Percentiles rank a stretch among this genome's conserved stretches.
Evolutionary conservation across 2,888 invertebrate species (phyloP).

Genomic region (Oligia strigilis): DNA sequence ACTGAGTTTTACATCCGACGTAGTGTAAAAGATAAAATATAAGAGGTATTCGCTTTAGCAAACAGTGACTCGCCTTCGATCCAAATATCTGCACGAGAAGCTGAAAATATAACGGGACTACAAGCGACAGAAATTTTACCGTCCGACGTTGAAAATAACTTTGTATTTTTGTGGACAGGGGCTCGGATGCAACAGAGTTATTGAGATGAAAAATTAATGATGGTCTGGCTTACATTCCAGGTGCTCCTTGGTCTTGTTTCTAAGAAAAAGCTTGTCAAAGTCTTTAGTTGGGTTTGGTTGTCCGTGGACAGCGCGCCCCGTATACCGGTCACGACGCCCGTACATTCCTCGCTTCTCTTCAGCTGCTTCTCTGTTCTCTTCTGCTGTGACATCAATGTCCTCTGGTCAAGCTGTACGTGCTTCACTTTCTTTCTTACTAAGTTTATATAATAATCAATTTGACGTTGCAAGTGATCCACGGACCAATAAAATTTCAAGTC

Average conservation of each 20-base stretch:
- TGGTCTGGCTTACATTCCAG: slow-evolving; percentile 67
- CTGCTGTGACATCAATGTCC: slow-evolving; percentile 75
- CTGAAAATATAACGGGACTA: slow-evolving; percentile 65
- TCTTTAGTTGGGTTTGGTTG: slow-evolving; percentile 56
- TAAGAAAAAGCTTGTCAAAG: slow-evolving; percentile 59
- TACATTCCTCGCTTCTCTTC: slow-evolving; percentile 74
- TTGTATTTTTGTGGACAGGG: slow-evolving; percentile 59
- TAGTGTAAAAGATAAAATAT: slow-evolving; percentile 74
- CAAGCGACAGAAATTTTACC: slow-evolving; percentile 62
- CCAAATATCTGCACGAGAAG: slow-evolving; percentile 68
- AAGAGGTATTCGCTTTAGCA: slow-evolving; percentile 74
- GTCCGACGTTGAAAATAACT: slow-evolving; percentile 60
- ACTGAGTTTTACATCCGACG: slow-evolving; percentile 70
- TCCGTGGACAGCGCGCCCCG: slow-evolving; percentile 68
- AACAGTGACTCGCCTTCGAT: slow-evolving; percentile 68
- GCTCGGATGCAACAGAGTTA: slow-evolving; percentile 27
- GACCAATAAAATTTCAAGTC: slow-evolving; percentile 84
- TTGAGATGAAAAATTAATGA: slow-evolving; percentile 57
- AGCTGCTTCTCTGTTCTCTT: slow-evolving; percentile 80
- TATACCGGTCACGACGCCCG: slow-evolving; percentile 73
- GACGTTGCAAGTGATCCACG: slow-evolving; percentile 76
- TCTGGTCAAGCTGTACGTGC: slow-evolving; percentile 77
- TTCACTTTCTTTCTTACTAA: slow-evolving; percentile 78
- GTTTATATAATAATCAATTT: slow-evolving; percentile 78
- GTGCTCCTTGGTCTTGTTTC: slow-evolving; percentile 52